A percentile compares a stretch with the other conserved stretches of the same genome.
Conservation (phyloP, 2,113 vertebrate genomes). For the Cebidichthys violaceus region DNA sequence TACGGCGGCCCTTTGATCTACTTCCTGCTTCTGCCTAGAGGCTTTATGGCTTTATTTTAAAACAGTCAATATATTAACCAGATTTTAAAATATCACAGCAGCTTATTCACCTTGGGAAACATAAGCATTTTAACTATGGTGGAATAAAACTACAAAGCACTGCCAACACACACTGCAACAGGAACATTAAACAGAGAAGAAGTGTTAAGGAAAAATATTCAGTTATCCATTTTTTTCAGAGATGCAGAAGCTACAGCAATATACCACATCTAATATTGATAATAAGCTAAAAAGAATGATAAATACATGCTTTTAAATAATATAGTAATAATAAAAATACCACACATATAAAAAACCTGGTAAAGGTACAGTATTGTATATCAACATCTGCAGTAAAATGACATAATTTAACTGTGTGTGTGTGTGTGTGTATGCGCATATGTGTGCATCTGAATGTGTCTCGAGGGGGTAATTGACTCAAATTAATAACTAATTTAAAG, state of each 20-base stretch:
- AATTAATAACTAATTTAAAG: conserved; percentile 22
- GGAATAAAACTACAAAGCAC: conserved; percentile 45
- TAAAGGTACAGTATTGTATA: not conserved
- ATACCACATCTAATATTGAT: not conserved
- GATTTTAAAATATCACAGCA: conserved; percentile 58
- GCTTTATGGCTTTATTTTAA: conserved; percentile 74
- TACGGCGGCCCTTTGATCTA: conserved; percentile 61
- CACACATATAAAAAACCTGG: not conserved
- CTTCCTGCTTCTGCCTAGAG: conserved; percentile 62
- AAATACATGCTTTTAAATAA: not conserved
- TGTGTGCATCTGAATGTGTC: not conserved
- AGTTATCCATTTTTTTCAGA: not conserved
- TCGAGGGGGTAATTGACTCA: not conserved
- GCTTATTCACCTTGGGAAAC: conserved; percentile 71
- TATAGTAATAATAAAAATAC: not conserved
- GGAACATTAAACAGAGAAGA: conserved; percentile 4
- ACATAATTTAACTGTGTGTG: not conserved
- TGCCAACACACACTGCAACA: conserved; percentile 24
- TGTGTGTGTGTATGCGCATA: not conserved
- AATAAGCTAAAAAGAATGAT: not conserved
- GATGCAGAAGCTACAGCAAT: not conserved
- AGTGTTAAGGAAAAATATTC: not conserved
- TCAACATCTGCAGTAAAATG: not conserved
- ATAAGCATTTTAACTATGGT: conserved; percentile 61
- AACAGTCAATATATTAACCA: conserved; percentile 65